Evolutionary conservation across 2,113 vertebrate species (phyloP), one percentile per base, ranked within the genome.

Genomic region (Nannobrachium achirus): DNA sequence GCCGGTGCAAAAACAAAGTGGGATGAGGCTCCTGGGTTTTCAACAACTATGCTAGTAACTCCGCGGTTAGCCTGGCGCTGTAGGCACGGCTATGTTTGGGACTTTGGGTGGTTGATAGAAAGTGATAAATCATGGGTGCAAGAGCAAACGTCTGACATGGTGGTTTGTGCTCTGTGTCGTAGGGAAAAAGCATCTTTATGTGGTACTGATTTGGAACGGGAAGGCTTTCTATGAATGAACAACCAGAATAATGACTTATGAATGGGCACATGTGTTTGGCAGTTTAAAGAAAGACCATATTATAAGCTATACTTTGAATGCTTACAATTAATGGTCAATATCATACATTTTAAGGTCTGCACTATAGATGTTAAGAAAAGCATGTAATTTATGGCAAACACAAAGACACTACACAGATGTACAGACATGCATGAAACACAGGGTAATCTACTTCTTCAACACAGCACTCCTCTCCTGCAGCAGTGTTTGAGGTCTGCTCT

Each of bases 191-290:
- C 5, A 76, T 62, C 50, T 73, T 76, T 79, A 79, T 67, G 74
- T 65, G 20, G 71, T 62, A 56, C 70, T 64, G 7, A 58, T 58
- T 49, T 44, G 58, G 19, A 62, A 63, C 56, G 13, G 51, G 63
- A 66, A 62, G 18, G 59, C 20, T 61, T 76, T 73, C 59, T 69
- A 49, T 69, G 63, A 75, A 75, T 72, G 76, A 73, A 64, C 69
- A 77, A 60, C 53, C 50, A 0, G 39, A 4, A 63, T 52, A 66
- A 58, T 78, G 73, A 80, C 55, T 75, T 82, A 78, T 78, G 80
- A 75, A 75, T 66, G 65, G 71, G 72, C 44, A 68, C 73, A 69
- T 66, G 76, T 72, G 71, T 63, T 25, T 38, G 0, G 50, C 16
- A 62, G 41, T 65, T 69, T 59, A n/a, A 65, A 71, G 56, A 19